Evolutionary conservation across 2,113 vertebrate genomes (phyloP), one percentile per base, ranked within the genome.

Genomic region (Ciconia boyciana): DNA sequence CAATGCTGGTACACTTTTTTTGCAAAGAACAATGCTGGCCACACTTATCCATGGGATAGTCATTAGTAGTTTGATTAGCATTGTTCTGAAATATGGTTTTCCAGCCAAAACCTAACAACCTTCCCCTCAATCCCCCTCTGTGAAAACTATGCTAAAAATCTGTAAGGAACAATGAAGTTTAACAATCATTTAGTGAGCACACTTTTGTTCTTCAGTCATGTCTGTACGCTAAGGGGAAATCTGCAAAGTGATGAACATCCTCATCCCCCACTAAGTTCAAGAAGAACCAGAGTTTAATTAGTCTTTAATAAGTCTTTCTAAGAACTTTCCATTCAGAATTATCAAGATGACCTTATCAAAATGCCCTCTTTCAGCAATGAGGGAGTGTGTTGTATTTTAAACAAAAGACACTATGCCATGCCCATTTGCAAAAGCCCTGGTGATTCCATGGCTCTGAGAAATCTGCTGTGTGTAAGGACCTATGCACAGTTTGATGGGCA

Each of bases 1-100:
- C 87, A 97, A 76, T 95, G 70, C 24, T 80, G 85, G 81, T 87
- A 61, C 29, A 52, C 81, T 80, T 85, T 71, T 83, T 46, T 75
- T 68, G 11, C 39, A 62, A 94, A 86, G 76, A 94, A 95, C 96
- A 96, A 97, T 96, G 85, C 55, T 96, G 93, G 94, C 93, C 58
- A 58, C 39, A 19, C 55, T 95, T 91, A 22, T 86, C 49, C 93
- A 90, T 83, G 88, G 72, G 32, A 80, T 60, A 93, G 58, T 86
- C 36, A 78, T 94, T 90, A 88, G 82, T 54, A 85, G 54, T 83
- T 93, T 93, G 93, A 93, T 92, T 92, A 92, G n/a, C 71, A 96
- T 97, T 96, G 96, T 95, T 96, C 91, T 93, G 68, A 86, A 92
- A 86, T 75, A 72, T 0, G 4, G 2, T 66, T 93, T 93, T 86